phyloP scores from a whole-genome alignment of 2,797 vertebrate species.

The Nannoperca obscura region DNA sequence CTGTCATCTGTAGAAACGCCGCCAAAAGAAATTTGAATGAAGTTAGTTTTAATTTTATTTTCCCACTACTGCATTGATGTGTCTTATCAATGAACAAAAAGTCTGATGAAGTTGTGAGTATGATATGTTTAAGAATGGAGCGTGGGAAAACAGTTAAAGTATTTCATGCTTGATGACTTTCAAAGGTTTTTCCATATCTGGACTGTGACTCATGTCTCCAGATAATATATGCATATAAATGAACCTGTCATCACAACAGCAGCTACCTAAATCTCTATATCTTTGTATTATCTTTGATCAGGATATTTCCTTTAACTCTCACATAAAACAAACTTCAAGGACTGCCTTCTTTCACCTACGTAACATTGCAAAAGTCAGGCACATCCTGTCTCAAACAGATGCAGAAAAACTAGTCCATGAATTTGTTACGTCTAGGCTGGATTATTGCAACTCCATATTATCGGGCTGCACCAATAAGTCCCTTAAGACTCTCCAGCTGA shows the following conservation, averaged over 20 bases:
- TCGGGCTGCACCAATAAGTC: too few species aligned
- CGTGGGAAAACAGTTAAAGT: not conserved
- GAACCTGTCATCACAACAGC: not conserved
- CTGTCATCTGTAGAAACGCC: conserved; percentile 89
- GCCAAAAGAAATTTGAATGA: not conserved
- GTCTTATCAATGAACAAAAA: not conserved
- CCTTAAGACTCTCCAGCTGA: too few species aligned
- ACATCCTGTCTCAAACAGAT: too few species aligned
- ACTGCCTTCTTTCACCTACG: too few species aligned
- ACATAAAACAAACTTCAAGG: too few species aligned
- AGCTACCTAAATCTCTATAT: not conserved
- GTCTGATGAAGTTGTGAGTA: not conserved
- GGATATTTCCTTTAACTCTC: too few species aligned
- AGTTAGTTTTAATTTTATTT: not conserved
- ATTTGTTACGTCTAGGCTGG: too few species aligned
- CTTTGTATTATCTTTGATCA: too few species aligned
- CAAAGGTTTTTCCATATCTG: not conserved
- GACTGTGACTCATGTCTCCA: not conserved
- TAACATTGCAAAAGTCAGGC: too few species aligned
- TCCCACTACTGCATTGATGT: not conserved
- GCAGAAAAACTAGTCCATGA: too few species aligned
- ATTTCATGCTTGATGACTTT: not conserved
- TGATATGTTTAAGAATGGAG: not conserved
- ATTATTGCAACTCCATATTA: too few species aligned
- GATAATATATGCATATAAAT: not conserved